phyloP scores from a whole-genome alignment of 2,113 vertebrate genomes.

The Crocuta crocuta region DNA sequence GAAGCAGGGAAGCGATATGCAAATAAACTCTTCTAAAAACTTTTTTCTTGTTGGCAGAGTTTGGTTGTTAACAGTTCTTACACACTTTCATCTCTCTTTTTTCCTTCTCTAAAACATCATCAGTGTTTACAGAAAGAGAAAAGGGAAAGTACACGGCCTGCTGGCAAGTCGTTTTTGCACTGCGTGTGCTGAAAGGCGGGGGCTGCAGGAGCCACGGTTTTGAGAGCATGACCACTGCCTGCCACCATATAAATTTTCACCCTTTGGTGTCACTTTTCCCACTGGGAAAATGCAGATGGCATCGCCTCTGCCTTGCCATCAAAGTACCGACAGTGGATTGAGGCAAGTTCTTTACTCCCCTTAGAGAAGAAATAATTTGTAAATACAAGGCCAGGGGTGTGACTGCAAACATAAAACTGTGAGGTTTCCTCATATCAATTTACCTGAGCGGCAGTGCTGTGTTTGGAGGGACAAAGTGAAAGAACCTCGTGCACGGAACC shows the following conservation, averaged over 20 bases:
- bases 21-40: background rate
- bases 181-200: background rate
- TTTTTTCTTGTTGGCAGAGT: background rate
- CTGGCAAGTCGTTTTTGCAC: background rate
- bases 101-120: background rate
- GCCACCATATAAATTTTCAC: background rate
- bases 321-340: background rate
- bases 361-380: background rate
- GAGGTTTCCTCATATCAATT: background rate
- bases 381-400: background rate
- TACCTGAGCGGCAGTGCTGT: background rate
- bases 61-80: background rate
- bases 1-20: background rate
- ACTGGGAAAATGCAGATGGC: background rate
- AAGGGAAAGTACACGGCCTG: background rate
- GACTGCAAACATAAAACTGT: background rate
- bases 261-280: background rate
- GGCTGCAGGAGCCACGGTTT: background rate
- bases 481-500: background rate
- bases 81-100: background rate
- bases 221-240: background rate
- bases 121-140: background rate
- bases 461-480: background rate
- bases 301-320: background rate
- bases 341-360: background rate